Evolutionary conservation across 2,888 invertebrate genomes (phyloP), one percentile per base, ranked within the genome.

Genomic region (Hirtodrosophila histrioides): DNA sequence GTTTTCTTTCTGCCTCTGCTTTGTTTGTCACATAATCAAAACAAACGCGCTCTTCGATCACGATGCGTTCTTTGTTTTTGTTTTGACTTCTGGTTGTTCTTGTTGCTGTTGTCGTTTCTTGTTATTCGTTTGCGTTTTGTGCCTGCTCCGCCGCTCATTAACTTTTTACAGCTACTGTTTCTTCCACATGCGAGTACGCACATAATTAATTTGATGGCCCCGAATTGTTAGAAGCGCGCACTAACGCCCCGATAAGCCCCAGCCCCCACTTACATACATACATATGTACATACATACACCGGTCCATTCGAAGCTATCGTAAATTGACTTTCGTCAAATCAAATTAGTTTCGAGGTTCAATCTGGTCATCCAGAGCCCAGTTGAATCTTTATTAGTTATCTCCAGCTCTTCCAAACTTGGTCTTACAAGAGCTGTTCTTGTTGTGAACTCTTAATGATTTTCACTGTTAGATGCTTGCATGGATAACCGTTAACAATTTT

Each of bases 151-250:
- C 60, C 58, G 74, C 69, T 71, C 67, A 56, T 81, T 78, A 78
- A 78, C 55, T 86, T 81, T 82, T 86, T 73, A 82, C 86, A 76
- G 83, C 88, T 86, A 78, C 88, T 67, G 83, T 87, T 77, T 70
- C 65, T 46, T 39, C 45, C 12, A 43, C 46, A 10, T 49, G 5
- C 48, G 35, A 27, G 24, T 51, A 33, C 33, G 55, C 62, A 55
- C 36, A 58, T 68, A 85, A 85, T 84, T 87, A 85, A 85, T 86
- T 77, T 71, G 63, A 71, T 56, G 58, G 77, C 67, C 67, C 65
- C 61, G 56, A 86, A 82, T 65, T 61, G 63, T 67, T 62, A 53
- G 50, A 67, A 69, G 68, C 64, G 58, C 68, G 40, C 65, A 60
- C 69, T 43, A 46, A 46, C 58, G 44, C 51, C 50, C 43, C 43